Evolutionary conservation across 2,888 invertebrate genomes (phyloP).

Genomic region (Cepaea hortensis): DNA sequence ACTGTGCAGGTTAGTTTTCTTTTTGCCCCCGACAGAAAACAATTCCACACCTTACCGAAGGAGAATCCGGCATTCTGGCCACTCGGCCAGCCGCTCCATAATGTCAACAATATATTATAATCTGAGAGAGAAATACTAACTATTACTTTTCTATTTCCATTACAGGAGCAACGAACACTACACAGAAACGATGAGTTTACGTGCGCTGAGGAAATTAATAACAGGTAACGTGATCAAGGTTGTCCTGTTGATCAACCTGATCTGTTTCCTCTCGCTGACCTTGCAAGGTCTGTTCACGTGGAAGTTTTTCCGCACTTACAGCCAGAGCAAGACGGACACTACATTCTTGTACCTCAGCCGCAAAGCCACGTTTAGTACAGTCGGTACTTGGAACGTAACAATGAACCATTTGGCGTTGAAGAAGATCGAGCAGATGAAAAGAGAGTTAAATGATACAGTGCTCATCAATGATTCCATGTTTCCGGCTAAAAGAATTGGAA

Average conservation of each 20-base stretch:
- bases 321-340: neutral
- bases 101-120: too few species aligned
- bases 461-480: slow-evolving; percentile 7
- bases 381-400: neutral
- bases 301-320: neutral
- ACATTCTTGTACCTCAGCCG: neutral
- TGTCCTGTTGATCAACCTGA: neutral
- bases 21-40: too few species aligned
- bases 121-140: too few species aligned
- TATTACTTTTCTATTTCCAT: too few species aligned
- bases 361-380: neutral
- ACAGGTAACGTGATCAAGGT: neutral
- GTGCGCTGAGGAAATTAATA: slow-evolving; percentile 5
- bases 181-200: neutral
- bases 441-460: slow-evolving; percentile 17
- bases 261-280: slow-evolving; percentile 10
- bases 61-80: too few species aligned
- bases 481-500: slow-evolving; percentile 32
- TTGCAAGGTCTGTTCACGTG: neutral
- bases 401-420: neutral
- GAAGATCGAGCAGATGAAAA: slow-evolving; percentile 26
- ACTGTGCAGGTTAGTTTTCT: too few species aligned
- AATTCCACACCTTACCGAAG: too few species aligned
- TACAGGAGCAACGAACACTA: too few species aligned
- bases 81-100: too few species aligned